A percentile compares a stretch with the other conserved stretches of the same genome.
Evolutionary conservation across 92 coral and sea anemone genomes (phyloP).

Genomic region (Phenganax subtilis): DNA sequence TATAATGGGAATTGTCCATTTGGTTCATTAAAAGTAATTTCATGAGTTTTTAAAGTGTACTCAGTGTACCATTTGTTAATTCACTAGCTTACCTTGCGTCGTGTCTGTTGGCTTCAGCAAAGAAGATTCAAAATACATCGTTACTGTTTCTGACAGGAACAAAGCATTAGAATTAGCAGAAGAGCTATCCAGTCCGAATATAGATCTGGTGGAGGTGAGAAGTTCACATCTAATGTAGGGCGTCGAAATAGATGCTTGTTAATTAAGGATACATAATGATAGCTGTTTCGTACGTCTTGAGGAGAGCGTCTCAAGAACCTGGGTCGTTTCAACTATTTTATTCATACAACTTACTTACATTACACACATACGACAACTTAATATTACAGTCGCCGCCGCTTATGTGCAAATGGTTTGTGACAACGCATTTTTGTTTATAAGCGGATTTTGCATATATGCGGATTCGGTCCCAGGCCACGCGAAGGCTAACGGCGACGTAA

Average conservation of each 20-base stretch:
- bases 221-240: slow-evolving; percentile 17
- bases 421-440: too few relatives aligned
- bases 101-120: slow-evolving; percentile 4
- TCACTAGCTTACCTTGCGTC: slow-evolving; percentile 20
- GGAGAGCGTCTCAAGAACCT: too few relatives aligned
- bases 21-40: neutral
- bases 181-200: slow-evolving; percentile 18
- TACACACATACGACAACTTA: too few relatives aligned
- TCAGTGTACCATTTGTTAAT: neutral
- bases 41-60: neutral
- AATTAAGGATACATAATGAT: too few relatives aligned
- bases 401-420: too few relatives aligned
- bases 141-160: slow-evolving; percentile 5
- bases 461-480: too few relatives aligned
- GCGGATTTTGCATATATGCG: too few relatives aligned
- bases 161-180: slow-evolving; percentile 27
- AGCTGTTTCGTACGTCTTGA: too few relatives aligned
- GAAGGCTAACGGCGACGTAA: too few relatives aligned
- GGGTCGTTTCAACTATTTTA: too few relatives aligned
- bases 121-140: slow-evolving; percentile 10
- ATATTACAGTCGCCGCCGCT: too few relatives aligned
- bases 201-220: slow-evolving; percentile 22
- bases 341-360: too few relatives aligned
- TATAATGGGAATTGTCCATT: neutral
- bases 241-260: neutral